phyloP scores from a whole-genome alignment of 2,888 invertebrate species.

The Rhagium mordax region DNA sequence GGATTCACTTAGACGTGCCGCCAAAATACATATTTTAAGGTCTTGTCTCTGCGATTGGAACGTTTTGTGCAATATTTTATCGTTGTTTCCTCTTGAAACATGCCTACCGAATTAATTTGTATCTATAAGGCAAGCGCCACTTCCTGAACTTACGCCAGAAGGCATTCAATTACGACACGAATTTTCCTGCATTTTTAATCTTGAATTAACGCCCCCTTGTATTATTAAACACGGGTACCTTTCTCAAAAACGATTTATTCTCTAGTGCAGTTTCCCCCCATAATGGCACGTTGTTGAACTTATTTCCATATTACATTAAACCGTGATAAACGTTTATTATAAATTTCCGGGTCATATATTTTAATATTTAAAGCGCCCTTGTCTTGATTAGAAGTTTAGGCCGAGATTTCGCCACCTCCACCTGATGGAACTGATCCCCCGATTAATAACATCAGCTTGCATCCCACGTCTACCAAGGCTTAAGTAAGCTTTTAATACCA shows the following conservation, averaged over 20 bases:
- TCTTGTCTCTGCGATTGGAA: too few species aligned
- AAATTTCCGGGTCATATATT: conserved; percentile 20
- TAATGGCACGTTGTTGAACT: conserved; percentile 13
- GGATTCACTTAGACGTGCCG: too few species aligned
- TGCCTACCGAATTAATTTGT: too few species aligned
- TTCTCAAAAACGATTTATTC: conserved; percentile 12
- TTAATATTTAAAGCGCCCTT: conserved; percentile 15
- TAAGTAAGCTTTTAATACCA: too few species aligned
- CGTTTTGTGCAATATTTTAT: too few species aligned
- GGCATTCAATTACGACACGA: not conserved
- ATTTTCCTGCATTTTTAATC: not conserved
- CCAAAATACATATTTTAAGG: too few species aligned
- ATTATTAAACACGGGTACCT: not conserved
- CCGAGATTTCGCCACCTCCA: conserved; percentile 32
- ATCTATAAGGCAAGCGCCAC: too few species aligned
- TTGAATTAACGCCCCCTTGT: not conserved
- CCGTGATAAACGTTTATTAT: conserved; percentile 12
- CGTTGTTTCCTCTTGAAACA: too few species aligned
- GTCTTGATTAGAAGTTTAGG: conserved; percentile 11
- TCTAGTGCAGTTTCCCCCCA: not conserved
- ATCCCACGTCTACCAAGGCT: not conserved
- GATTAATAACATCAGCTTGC: conserved; percentile 13
- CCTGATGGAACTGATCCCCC: conserved; percentile 43
- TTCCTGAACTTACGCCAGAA: too few species aligned
- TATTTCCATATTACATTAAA: not conserved